A percentile compares a stretch with the other conserved stretches of the same genome.
These are phyloP conservation scores for Cybosia mesomella DNA, from an alignment of 2,888 invertebrate species.

Conservation along the genomic window DNA sequence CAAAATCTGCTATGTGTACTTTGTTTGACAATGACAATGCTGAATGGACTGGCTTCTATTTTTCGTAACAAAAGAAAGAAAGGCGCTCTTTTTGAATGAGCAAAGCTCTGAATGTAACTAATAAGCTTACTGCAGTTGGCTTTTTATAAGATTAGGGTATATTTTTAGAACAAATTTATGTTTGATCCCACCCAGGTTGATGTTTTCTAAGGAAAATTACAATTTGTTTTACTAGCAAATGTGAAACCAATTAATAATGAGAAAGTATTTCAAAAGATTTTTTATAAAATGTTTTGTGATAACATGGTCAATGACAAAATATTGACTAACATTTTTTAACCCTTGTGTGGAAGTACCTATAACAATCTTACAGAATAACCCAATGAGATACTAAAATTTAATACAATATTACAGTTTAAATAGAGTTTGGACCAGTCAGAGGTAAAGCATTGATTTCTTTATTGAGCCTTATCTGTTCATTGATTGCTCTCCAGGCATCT, in stretches of 20 bases:
- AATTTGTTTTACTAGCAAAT: not conserved
- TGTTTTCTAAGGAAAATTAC: not conserved
- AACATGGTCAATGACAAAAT: too few species aligned
- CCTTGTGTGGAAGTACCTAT: constrained; percentile 24
- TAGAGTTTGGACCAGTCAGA: constrained; percentile 81
- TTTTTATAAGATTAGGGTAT: not conserved
- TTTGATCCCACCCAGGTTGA: not conserved
- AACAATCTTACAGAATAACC: constrained; percentile 42
- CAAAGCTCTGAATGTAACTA: not conserved
- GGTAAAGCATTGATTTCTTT: constrained; percentile 84
- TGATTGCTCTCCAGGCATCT: constrained; percentile 91
- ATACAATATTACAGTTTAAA: constrained; percentile 56
- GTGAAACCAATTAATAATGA: not conserved
- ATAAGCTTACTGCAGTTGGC: not conserved
- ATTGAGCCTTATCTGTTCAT: constrained; percentile 88
- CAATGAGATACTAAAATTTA: constrained; percentile 37
- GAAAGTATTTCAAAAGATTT: too few species aligned
- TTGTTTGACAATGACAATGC: not conserved
- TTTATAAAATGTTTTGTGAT: too few species aligned
- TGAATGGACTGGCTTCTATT: too few species aligned
- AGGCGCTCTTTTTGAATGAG: not conserved
- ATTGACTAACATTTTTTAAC: not conserved
- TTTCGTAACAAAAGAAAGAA: not conserved
- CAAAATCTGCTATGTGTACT: not conserved
- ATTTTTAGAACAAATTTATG: not conserved